A percentile compares a stretch with the other conserved stretches of the same genome.
Conservation (phyloP, 2,888 invertebrate species). For the Arge pagana region DNA sequence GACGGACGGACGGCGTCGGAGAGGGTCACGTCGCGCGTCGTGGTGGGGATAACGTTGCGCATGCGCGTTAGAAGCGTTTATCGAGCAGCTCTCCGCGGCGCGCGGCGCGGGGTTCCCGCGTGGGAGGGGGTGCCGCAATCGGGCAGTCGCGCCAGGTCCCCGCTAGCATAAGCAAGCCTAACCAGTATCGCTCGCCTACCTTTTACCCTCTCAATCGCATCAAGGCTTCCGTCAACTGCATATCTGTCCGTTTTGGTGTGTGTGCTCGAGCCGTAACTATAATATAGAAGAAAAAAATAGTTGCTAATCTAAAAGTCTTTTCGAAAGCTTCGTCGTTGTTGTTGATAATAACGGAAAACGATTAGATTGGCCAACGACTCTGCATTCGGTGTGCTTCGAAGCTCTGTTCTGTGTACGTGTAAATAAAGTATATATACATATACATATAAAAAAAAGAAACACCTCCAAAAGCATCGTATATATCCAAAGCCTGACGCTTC, state of each 20-base stretch:
- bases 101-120: slow-evolving; percentile 46
- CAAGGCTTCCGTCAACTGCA: slow-evolving; percentile 50
- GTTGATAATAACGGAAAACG: no score
- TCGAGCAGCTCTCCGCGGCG: slow-evolving; percentile 25
- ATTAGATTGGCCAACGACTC: no score
- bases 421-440: no score
- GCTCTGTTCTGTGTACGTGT: no score
- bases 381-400: no score
- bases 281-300: slow-evolving; percentile 60
- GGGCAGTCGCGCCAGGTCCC: slow-evolving; percentile 68
- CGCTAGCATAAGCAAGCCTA: slow-evolving; percentile 58
- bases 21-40: background rate
- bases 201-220: slow-evolving; percentile 59
- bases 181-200: slow-evolving; percentile 56
- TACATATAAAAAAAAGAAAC: no score
- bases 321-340: no score
- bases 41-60: background rate
- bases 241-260: slow-evolving; percentile 19
- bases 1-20: background rate
- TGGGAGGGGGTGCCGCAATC: slow-evolving; percentile 60
- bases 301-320: no score
- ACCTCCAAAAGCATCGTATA: no score
- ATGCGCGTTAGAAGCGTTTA: slow-evolving; percentile 9
- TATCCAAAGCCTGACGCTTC: no score
- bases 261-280: slow-evolving; percentile 3